A percentile compares a stretch with the other conserved stretches of the same genome.
Conservation (phyloP, 2,888 invertebrate genomes). For the Limenitis camilla region DNA sequence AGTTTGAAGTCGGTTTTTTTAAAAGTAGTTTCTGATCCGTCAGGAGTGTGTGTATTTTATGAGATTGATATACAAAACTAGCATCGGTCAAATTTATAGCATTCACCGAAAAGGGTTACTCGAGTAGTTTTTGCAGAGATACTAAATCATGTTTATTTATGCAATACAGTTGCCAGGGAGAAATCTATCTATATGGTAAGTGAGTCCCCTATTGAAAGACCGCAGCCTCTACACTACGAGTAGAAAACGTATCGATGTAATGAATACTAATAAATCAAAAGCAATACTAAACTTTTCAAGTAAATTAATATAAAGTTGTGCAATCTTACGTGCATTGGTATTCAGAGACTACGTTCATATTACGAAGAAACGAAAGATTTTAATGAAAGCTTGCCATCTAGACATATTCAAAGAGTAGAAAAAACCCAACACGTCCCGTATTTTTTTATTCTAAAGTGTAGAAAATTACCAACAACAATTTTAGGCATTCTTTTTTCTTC, state of each 20-base stretch:
- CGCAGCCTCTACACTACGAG: constrained; percentile 35
- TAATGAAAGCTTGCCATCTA: constrained; percentile 59
- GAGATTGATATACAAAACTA: constrained; percentile 11
- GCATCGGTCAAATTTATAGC: constrained; percentile 13
- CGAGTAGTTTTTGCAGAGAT: constrained; percentile 21
- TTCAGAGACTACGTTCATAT: constrained; percentile 62
- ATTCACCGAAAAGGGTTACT: constrained; percentile 20
- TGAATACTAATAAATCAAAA: constrained; percentile 66
- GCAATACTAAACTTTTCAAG: constrained; percentile 57
- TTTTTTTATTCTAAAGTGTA: neutral
- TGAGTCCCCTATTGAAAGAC: constrained; percentile 34
- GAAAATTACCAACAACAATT: too few species aligned
- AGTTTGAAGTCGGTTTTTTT: too few species aligned
- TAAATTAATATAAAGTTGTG: constrained; percentile 72
- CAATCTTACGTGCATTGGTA: constrained; percentile 65
- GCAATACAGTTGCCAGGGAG: constrained; percentile 28
- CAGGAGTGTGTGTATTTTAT: neutral
- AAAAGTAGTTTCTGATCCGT: too few species aligned
- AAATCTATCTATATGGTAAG: constrained; percentile 45
- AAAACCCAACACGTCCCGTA: constrained; percentile 10
- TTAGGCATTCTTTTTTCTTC: too few species aligned
- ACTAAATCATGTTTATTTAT: constrained; percentile 29
- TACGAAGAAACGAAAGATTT: constrained; percentile 67
- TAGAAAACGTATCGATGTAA: constrained; percentile 35
- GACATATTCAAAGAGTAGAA: constrained; percentile 38